Base-by-base conservation (phyloP, 1,140 invertebrate genomes). In the Tenebrio molitor region DNA sequence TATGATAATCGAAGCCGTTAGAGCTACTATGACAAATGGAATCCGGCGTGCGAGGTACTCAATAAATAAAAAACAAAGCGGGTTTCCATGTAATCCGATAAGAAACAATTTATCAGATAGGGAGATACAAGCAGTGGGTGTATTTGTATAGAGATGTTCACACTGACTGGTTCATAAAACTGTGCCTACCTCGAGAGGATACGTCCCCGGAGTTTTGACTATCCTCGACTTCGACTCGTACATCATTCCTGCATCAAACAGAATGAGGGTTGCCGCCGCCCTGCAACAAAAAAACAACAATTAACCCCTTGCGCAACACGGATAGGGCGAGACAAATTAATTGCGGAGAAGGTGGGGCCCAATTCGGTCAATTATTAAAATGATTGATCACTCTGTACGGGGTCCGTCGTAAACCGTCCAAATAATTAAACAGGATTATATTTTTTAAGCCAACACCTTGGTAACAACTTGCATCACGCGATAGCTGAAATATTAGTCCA, bases 181-280 rank as follows among this genome's bases (percentile, higher is more conserved):
- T n/a, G 12, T 63, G 71, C 75, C 74, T 72, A 79, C 78, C 72
- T 79, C 68, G 15, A 76, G 36, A 21, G 78, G 78, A 72, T 79
- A 79, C 69, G 76, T 79, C 46, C 46, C 36, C 14, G 71, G 41
- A 36, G 62, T 44, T 69, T 69, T 74, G 7, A 71, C 70, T 46
- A 67, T 77, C 17, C 17, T 50, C 10, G 10, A 16, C 44, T 23
- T 72, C 74, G 19, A 21, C 63, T 15, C 21, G 15, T 66, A 36
- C 34, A 58, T 67, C 63, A 76, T 44, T 25, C 69, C 63, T 12
- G 73, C 39, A 42, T 66, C 19, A 74, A 76, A 34, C 42, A 74
- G 62, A 76, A 66, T 14, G 23, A 66, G 53, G 44, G 76, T 42
- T 8, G 72, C 72, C 64, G 75, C 74, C 62, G 71, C 34, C 77